phyloP scores from a whole-genome alignment of 2,113 vertebrate genomes.

The Pycnonotus jocosus region DNA sequence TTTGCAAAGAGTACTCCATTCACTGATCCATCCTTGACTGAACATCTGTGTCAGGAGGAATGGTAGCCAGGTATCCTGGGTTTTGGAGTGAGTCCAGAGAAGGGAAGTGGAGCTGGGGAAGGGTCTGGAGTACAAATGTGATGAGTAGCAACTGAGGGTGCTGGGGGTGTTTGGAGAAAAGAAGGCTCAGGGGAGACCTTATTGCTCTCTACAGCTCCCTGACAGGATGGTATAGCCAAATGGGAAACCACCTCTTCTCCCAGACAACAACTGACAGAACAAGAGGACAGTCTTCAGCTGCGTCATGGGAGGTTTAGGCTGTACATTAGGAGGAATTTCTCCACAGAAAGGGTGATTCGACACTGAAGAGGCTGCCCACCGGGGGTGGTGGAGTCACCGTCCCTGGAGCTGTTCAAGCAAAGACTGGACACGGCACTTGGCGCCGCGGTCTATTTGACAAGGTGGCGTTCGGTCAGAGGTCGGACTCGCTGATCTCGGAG shows the following conservation, averaged over 20 bases:
- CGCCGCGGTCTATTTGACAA: background rate
- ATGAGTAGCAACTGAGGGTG: background rate
- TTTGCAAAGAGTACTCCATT: background rate
- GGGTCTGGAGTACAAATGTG: background rate
- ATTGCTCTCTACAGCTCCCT: accelerated
- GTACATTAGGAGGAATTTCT: background rate
- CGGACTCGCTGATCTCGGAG: background rate
- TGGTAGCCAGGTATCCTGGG: accelerated
- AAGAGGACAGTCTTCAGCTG: background rate
- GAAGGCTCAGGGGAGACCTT: background rate
- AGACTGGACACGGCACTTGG: background rate
- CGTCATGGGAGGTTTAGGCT: accelerated
- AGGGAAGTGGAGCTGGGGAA: background rate
- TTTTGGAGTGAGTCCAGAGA: background rate
- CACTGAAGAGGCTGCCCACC: background rate
- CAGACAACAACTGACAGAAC: background rate
- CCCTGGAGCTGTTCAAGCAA: background rate
- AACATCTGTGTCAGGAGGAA: background rate
- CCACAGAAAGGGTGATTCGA: background rate
- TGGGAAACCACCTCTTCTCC: too few relatives aligned
- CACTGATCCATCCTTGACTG: too few relatives aligned
- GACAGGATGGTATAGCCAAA: background rate
- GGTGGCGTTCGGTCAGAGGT: background rate
- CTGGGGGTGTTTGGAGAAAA: background rate
- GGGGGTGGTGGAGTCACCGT: background rate